phyloP scores from a whole-genome alignment of 2,113 vertebrate genomes.

The Rhea pennata region DNA sequence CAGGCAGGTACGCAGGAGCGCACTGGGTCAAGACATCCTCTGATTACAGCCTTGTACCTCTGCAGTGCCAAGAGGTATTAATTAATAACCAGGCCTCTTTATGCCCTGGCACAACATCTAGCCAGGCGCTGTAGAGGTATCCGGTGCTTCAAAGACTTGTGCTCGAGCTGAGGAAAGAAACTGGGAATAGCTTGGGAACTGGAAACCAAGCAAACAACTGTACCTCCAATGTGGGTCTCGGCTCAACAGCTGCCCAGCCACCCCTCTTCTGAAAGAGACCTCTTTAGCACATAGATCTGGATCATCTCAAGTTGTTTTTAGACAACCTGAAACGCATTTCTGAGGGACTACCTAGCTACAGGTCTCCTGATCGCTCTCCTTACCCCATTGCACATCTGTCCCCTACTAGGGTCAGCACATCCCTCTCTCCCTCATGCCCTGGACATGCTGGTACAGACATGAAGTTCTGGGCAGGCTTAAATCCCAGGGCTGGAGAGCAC shows the following conservation, averaged over 20 bases:
- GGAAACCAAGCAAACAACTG: background rate
- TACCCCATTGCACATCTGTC: background rate
- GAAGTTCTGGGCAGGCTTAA: background rate
- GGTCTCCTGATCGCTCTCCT: background rate
- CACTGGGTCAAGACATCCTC: background rate
- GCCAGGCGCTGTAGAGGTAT: fast-evolving
- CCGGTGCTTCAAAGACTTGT: fast-evolving
- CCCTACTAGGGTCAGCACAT: background rate
- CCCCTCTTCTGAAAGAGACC: background rate
- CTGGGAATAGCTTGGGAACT: background rate
- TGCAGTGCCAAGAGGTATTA: background rate
- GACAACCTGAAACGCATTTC: background rate
- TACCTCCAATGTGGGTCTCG: background rate
- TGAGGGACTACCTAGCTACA: background rate
- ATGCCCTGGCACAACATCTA: background rate
- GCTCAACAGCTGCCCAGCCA: background rate
- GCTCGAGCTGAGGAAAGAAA: background rate
- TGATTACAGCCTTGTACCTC: background rate
- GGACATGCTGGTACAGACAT: background rate
- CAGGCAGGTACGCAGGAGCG: background rate
- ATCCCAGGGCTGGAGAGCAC: fast-evolving
- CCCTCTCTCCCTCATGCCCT: background rate
- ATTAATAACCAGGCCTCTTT: background rate
- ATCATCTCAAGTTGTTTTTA: background rate
- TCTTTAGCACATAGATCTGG: background rate